Percentiles rank a stretch among this genome's conserved stretches.
Conservation (phyloP, 2,113 vertebrate species). For the Morone chrysops region DNA sequence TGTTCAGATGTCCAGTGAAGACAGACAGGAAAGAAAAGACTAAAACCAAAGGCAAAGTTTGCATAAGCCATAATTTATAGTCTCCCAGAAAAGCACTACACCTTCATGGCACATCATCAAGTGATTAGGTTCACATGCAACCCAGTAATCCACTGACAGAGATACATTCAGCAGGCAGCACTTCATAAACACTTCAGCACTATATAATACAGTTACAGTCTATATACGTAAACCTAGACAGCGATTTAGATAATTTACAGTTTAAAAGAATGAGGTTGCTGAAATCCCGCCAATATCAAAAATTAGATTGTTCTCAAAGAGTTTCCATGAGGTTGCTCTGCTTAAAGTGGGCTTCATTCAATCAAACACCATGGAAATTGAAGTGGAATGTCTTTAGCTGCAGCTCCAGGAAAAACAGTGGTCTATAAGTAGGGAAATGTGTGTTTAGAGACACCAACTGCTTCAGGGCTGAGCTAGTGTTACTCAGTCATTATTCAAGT, state of each 20-base stretch:
- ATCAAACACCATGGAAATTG: constrained; percentile 34
- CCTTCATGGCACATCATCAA: constrained; percentile 55
- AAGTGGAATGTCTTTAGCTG: constrained; percentile 50
- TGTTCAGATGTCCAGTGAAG: constrained; percentile 37
- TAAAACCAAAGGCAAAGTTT: constrained; percentile 41
- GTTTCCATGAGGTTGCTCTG: constrained; percentile 27
- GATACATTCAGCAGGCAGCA: constrained; percentile 22
- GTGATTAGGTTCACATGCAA: constrained; percentile 63
- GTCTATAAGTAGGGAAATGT: constrained; percentile 17
- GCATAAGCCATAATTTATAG: constrained; percentile 58
- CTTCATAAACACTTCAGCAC: constrained; percentile 44
- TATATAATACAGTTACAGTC: constrained; percentile 34
- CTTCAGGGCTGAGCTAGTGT: constrained; percentile 53
- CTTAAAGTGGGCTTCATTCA: constrained; percentile 39
- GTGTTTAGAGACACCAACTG: constrained; percentile 21
- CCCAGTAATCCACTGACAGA: constrained; percentile 64
- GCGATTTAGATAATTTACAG: constrained; percentile 32
- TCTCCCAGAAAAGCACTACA: constrained; percentile 36
- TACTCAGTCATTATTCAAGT: constrained; percentile 58
- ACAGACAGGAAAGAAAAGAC: constrained; percentile 33
- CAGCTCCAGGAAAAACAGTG: constrained; percentile 35
- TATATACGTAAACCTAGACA: constrained; percentile 44
- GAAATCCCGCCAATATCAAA: background rate
- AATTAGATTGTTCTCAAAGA: background rate
- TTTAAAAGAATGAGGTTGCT: constrained; percentile 16